Base-by-base conservation (phyloP, 2,888 invertebrate species). In the Lamellibrachia satsuma region DNA sequence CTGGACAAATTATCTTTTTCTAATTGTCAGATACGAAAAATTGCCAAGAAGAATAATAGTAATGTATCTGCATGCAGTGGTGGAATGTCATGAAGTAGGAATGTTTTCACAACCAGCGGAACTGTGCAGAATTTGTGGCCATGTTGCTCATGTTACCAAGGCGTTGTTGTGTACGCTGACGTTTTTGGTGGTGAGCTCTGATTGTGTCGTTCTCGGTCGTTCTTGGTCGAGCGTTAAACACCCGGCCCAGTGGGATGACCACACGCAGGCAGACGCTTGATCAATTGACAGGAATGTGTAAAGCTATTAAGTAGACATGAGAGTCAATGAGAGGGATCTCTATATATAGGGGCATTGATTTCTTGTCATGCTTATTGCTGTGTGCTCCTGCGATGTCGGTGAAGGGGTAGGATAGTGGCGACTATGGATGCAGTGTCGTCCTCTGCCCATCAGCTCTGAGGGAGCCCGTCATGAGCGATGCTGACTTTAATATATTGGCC, bases 201-300 rank as follows among this genome's bases (percentile, higher is more conserved):
- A 75, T 75, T 75, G 75, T n/a, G 75, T 39, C 39, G 0, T 39
- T 39, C 39, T 39, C 39, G 39, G 39, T 39, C 22, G 75, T 75
- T 75, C 75, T 75, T n/a, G 75, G 75, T 75, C 75, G 75, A 75
- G 75, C 75, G 75, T 75, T 75, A 75, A 75, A 75, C 75, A 75
- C 75, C 55, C 22, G 75, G 75, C 22, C 75, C 75, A 15, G 22
- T 75, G 75, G 75, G 75, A 75, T 22, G 75, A n/a, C 75, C 75
- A 75, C 3, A 15, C 22, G 4, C 11, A 75, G 75, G 6, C 75
- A 6, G n/a, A 75, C 75, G 75, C 75, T 75, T 75, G 75, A 75
- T 75, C 75, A 75, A 75, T 75, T 75, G 75, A 75, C 75, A n/a
- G 22, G 75, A 75, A 75, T 75, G 75, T 75, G 75, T 75, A n/a